Percentiles rank a stretch among this genome's conserved stretches.
These are phyloP conservation scores for Heliconius charithonia DNA, from an alignment of 2,888 invertebrate genomes.

Conservation along the genomic window DNA sequence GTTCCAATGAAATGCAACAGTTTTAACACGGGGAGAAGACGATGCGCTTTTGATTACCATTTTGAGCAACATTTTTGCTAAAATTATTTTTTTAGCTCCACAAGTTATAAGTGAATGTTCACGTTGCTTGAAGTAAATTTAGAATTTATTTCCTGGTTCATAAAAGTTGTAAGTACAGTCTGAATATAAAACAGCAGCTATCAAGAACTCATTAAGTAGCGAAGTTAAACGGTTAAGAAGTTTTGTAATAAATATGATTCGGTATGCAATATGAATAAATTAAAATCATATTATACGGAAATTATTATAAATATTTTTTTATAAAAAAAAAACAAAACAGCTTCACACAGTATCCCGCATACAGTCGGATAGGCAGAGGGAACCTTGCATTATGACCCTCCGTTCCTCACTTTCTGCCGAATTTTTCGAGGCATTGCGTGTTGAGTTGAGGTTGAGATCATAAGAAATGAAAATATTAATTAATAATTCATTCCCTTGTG, in stretches of 20 bases:
- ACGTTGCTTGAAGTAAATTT: constrained; percentile 8
- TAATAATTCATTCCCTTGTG: too few species aligned
- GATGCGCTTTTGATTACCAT: neutral
- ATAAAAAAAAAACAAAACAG: too few species aligned
- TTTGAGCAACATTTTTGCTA: neutral
- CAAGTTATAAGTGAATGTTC: constrained; percentile 16
- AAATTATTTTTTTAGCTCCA: neutral
- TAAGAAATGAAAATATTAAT: too few species aligned
- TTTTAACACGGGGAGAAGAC: neutral
- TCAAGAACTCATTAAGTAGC: constrained; percentile 30
- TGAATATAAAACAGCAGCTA: constrained; percentile 43
- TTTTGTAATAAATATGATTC: constrained; percentile 30
- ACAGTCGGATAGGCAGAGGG: too few species aligned
- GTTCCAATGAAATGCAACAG: neutral
- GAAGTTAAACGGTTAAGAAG: constrained; percentile 27
- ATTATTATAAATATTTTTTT: too few species aligned
- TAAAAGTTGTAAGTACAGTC: constrained; percentile 36
- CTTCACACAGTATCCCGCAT: too few species aligned
- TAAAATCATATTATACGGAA: constrained; percentile 6
- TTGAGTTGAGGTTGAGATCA: too few species aligned
- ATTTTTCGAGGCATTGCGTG: too few species aligned
- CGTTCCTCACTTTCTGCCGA: too few species aligned
- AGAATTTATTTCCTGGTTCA: constrained; percentile 35
- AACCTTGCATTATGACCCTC: too few species aligned
- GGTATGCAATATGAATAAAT: constrained; percentile 24